phyloP scores from a whole-genome alignment of 1,140 invertebrate genomes.

The Euglossa dilemma region DNA sequence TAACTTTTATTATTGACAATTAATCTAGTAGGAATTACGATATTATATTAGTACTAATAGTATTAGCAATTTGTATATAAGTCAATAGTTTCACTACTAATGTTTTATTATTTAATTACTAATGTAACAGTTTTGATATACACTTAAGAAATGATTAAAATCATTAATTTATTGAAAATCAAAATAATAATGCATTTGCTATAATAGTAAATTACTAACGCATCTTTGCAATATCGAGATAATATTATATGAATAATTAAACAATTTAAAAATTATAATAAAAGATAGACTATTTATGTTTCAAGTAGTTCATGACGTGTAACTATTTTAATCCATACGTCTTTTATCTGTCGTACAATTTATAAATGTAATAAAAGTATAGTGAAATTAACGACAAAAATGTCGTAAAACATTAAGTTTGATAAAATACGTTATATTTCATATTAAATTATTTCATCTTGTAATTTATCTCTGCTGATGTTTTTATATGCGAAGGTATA shows the following conservation, averaged over 20 bases:
- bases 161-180: neutral
- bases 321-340: neutral
- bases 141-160: neutral
- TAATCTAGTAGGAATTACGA: neutral
- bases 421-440: neutral
- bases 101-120: neutral
- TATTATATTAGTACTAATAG: neutral
- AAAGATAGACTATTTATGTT: neutral
- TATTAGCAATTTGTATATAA: neutral
- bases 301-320: neutral
- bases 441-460: neutral
- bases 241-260: neutral
- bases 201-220: neutral
- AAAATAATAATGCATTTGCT: neutral
- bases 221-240: neutral
- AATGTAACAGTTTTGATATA: neutral
- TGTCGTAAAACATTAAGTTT: neutral
- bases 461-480: neutral
- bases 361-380: neutral
- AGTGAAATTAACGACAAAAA: neutral
- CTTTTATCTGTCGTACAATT: neutral
- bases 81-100: neutral
- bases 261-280: too few relatives aligned
- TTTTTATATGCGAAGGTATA: conserved; percentile 1
- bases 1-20: neutral